Base-by-base conservation (phyloP, 2,888 invertebrate genomes). In the Trachelus troglodyta region DNA sequence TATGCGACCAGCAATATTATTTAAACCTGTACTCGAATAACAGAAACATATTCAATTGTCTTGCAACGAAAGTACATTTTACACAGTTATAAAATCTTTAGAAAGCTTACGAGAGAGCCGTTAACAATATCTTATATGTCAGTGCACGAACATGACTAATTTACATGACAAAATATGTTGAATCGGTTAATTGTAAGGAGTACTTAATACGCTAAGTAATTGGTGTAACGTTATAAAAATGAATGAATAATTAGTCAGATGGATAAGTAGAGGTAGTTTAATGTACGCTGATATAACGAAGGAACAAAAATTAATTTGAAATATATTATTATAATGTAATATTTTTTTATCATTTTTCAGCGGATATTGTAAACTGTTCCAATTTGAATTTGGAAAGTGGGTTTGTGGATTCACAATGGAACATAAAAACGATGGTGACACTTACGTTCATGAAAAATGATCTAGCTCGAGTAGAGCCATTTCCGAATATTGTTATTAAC, bases 371-470 rank as follows among this genome's bases (percentile, higher is more conserved):
- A 4, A 92, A 95, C 84, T 95, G 95, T 81, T 92, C 92, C 12
- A 92, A 92, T 15, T 92, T 91, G 81, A 92, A 91, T 12, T 87
- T 95, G 11, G 89, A 89, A 0, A 87, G 88, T 1, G 93, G 93
- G 87, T 94, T 95, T 83, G 92, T 90, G 1, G 90, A 91, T 31
- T 91, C 92, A 0, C 93, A 94, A 79, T 95, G 95, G 95, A 87
- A 92, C 11, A 91, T 79, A 31, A 87, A 1, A 40, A 30, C 79
- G 3, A 92, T 93, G 78, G 89, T 91, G 73, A 76, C 83, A 40
- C 81, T 88, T 1, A 30, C 35, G 23, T 90, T 91, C 69, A 82
- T 83, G 9, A 85, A 84, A 12, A 91, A 89, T 75, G 11, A 31
- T 1, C 83, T 91, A 33, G 80, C 79, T 0, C 93, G 93, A 68